These are phyloP conservation scores for Drosophila sp. DNA, from an alignment of 1,140 invertebrate genomes.

Conservation along the genomic window DNA sequence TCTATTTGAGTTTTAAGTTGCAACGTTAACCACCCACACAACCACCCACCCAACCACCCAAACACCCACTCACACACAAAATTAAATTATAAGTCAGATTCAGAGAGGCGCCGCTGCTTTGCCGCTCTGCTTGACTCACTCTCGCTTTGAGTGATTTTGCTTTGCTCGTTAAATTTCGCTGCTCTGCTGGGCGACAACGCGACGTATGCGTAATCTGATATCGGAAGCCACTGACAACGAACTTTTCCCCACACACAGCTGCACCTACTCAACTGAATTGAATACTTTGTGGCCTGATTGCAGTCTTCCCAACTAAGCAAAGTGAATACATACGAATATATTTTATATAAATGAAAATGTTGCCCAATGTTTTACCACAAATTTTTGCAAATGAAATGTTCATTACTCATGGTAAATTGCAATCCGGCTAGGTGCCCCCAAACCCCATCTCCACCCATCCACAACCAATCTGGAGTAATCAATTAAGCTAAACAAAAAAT, in stretches of 20 bases:
- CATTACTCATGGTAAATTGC: slow-evolving; percentile 6
- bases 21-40: slow-evolving; percentile 19
- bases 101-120: not conserved
- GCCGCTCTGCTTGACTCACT: slow-evolving; percentile 11
- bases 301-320: slow-evolving; percentile 46
- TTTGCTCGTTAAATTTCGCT: slow-evolving; percentile 73
- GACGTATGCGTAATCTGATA: slow-evolving; percentile 77
- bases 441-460: not conserved
- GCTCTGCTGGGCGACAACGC: slow-evolving; percentile 57
- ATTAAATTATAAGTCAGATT: slow-evolving; percentile 73
- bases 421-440: not conserved
- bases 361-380: slow-evolving; percentile 3
- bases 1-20: slow-evolving; percentile 61
- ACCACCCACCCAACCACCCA: slow-evolving; percentile 48
- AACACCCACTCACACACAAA: slow-evolving; percentile 55
- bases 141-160: slow-evolving; percentile 66
- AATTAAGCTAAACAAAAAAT: not conserved
- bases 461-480: not conserved
- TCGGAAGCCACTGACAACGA: slow-evolving; percentile 45
- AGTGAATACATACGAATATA: not conserved
- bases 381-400: slow-evolving; percentile 5
- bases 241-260: slow-evolving; percentile 41
- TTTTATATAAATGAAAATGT: slow-evolving; percentile 12
- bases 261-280: slow-evolving; percentile 7
- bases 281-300: slow-evolving; percentile 20